Evolutionary conservation across 2,113 vertebrate genomes (phyloP).

Genomic region (Polypterus senegalus): DNA sequence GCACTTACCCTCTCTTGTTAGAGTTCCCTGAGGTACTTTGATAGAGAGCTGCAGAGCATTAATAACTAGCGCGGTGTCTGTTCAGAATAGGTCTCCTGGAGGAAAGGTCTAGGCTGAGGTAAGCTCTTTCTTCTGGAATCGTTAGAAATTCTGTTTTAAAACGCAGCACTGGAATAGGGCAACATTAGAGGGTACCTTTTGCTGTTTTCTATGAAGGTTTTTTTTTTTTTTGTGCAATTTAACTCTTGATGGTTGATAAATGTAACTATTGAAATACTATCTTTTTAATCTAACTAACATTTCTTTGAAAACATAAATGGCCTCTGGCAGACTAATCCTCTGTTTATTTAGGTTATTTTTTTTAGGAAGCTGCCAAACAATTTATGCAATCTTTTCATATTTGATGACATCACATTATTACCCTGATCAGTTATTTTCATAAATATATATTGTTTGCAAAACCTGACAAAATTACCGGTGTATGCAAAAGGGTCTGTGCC

Average conservation of each 20-base stretch:
- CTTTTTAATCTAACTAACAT: neutral
- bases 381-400: no score
- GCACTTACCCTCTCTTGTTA: constrained; percentile 48
- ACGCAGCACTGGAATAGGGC: neutral
- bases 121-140: constrained; percentile 6
- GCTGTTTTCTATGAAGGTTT: constrained; percentile 2
- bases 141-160: constrained; percentile 3
- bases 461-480: no score
- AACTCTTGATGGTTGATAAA: neutral
- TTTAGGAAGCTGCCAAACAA: no score
- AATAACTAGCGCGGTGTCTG: constrained; percentile 19
- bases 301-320: no score
- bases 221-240: neutral
- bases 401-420: no score
- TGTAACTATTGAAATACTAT: neutral
- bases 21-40: constrained; percentile 26
- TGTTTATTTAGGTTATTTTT: no score
- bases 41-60: constrained; percentile 23
- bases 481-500: no score
- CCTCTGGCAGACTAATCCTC: no score
- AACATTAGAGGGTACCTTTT: neutral
- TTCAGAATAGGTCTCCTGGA: constrained; percentile 4
- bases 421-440: no score
- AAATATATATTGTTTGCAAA: no score
- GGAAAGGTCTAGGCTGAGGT: constrained; percentile 8